phyloP scores from a whole-genome alignment of 2,888 invertebrate genomes.

The Sialis lutaria region DNA sequence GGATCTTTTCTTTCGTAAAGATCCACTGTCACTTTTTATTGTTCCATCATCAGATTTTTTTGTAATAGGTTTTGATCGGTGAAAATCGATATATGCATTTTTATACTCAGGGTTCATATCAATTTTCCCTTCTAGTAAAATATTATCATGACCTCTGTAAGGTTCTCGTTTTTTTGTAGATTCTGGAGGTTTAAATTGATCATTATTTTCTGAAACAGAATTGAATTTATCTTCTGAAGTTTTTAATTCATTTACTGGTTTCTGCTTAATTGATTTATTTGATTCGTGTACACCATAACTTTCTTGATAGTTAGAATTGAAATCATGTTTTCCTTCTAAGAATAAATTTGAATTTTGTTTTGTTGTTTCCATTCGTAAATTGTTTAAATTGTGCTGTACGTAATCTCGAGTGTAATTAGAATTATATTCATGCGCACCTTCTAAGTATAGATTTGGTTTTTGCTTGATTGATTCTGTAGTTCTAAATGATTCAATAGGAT shows the following conservation, averaged over 20 bases:
- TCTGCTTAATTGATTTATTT: constrained; percentile 10
- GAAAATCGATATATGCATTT: constrained; percentile 22
- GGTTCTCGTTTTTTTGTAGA: constrained; percentile 16
- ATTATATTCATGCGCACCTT: constrained; percentile 4
- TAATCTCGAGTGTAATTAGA: constrained; percentile 6
- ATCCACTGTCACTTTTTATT: background rate
- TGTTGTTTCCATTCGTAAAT: constrained; percentile 16
- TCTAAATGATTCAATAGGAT: constrained; percentile 1
- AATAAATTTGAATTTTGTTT: constrained; percentile 24
- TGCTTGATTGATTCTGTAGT: constrained; percentile 2
- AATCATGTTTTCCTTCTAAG: constrained; percentile 19
- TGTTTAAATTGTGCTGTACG: constrained; percentile 8
- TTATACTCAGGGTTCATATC: constrained; percentile 26
- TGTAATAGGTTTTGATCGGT: constrained; percentile 25
- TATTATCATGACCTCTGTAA: constrained; percentile 19
- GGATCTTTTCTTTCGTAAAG: background rate
- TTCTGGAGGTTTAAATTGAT: constrained; percentile 13
- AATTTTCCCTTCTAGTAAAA: constrained; percentile 22
- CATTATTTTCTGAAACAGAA: constrained; percentile 13
- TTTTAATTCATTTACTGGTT: constrained; percentile 17
- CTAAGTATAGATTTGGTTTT: constrained; percentile 1
- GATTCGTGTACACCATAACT: constrained; percentile 10
- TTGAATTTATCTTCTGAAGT: constrained; percentile 4
- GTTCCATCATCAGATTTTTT: constrained; percentile 18
- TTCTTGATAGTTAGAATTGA: constrained; percentile 21